Conservation (phyloP, 2,797 vertebrate genomes). For the Mormyrops boulengeri region DNA sequence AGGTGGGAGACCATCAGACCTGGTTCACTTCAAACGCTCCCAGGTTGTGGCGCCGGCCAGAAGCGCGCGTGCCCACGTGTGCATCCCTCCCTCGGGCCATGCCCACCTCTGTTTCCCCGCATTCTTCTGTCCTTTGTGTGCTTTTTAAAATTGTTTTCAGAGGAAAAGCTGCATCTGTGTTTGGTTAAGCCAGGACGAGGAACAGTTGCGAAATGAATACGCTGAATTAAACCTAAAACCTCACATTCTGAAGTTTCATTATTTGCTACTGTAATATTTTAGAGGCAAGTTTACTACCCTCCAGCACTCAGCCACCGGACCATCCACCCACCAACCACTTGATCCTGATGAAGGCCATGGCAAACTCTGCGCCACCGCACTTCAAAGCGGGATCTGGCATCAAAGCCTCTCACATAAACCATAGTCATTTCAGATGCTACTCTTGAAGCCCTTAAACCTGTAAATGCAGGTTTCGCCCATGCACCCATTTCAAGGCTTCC, state of each 20-base stretch:
- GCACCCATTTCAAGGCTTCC: background rate
- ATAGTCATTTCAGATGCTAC: background rate
- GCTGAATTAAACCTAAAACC: background rate
- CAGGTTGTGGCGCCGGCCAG: background rate
- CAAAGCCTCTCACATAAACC: background rate
- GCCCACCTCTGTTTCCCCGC: background rate
- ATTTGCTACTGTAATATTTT: background rate
- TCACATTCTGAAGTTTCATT: background rate
- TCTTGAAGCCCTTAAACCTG: background rate
- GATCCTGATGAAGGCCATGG: background rate
- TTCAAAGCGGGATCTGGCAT: background rate
- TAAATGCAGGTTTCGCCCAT: background rate
- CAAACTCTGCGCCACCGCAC: background rate
- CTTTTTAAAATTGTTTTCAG: background rate
- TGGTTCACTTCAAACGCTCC: background rate
- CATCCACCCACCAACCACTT: background rate
- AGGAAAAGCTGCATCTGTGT: background rate
- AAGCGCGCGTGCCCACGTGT: background rate
- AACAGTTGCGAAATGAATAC: background rate
- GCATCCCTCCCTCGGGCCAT: background rate
- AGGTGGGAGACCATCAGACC: background rate
- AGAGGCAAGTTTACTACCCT: background rate
- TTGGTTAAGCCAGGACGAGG: background rate
- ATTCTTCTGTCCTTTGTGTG: background rate
- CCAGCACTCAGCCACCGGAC: background rate